phyloP scores from a whole-genome alignment of 2,888 invertebrate species.

The Drosophila stalkeri region DNA sequence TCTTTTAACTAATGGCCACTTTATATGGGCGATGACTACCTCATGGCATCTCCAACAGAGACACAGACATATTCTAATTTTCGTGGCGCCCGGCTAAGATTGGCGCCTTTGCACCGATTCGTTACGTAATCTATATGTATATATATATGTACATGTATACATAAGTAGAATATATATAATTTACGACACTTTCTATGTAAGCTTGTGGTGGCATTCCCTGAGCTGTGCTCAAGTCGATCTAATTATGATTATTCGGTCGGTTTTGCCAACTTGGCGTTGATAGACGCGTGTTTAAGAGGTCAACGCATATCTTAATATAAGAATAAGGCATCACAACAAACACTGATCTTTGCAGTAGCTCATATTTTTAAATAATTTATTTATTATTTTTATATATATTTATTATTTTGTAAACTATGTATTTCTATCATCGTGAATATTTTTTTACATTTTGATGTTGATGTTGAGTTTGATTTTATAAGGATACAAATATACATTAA shows the following conservation, averaged over 20 bases:
- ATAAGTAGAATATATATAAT: conserved; percentile 5
- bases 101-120: conserved; percentile 61
- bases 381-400: too few relatives aligned
- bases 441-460: too few relatives aligned
- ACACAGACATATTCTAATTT: conserved; percentile 56
- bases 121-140: conserved; percentile 32
- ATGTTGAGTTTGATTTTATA: too few relatives aligned
- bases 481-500: too few relatives aligned
- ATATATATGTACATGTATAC: conserved; percentile 15
- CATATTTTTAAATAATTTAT: too few relatives aligned
- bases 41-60: conserved; percentile 32
- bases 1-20: conserved; percentile 44
- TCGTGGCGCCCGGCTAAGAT: conserved; percentile 62
- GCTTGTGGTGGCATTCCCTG: conserved; percentile 11
- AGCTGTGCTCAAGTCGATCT: conserved; percentile 65
- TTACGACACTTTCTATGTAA: background rate
- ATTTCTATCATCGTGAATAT: too few relatives aligned
- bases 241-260: conserved; percentile 65
- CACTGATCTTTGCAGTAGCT: background rate
- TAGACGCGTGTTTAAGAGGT: conserved; percentile 30
- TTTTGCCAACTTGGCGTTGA: background rate
- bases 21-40: conserved; percentile 42
- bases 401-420: too few relatives aligned
- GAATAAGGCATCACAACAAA: background rate
- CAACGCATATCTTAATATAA: background rate